Evolutionary conservation across 1,140 invertebrate species (phyloP).

Genomic region (Charaxes varanes): DNA sequence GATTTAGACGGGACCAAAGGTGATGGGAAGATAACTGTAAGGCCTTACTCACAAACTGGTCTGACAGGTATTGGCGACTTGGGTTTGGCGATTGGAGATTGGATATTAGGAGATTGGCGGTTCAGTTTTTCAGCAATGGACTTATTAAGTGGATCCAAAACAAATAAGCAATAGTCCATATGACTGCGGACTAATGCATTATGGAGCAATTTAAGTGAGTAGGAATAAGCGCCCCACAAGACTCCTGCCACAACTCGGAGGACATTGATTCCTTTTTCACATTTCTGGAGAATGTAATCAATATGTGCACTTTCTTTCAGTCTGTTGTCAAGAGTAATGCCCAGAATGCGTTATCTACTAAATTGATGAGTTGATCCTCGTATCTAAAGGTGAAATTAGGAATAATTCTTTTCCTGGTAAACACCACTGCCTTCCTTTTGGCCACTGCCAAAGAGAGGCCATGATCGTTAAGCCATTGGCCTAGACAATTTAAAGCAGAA

Average conservation of each 20-base stretch:
- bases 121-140: constrained; percentile 9
- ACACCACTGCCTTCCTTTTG: constrained; percentile 1
- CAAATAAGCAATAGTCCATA: not conserved
- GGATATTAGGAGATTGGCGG: constrained; percentile 20
- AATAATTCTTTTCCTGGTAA: not conserved
- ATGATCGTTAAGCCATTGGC: constrained; percentile 4
- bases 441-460: not conserved
- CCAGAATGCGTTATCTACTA: not conserved
- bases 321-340: not conserved
- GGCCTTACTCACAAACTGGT: constrained; percentile 1
- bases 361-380: not conserved
- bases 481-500: constrained; percentile 2
- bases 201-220: not conserved
- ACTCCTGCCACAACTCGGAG: constrained; percentile 1
- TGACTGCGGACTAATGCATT: not conserved
- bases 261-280: constrained; percentile 10
- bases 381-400: not conserved
- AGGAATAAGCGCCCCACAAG: constrained; percentile 6
- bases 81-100: constrained; percentile 9
- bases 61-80: constrained; percentile 9
- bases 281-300: constrained; percentile 2
- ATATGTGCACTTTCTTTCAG: not conserved
- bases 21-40: not conserved
- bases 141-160: not conserved
- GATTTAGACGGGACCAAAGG: not conserved